A percentile compares a stretch with the other conserved stretches of the same genome.
Evolutionary conservation across 2,888 invertebrate genomes (phyloP).

Genomic region (Phrixothrix hirtus): DNA sequence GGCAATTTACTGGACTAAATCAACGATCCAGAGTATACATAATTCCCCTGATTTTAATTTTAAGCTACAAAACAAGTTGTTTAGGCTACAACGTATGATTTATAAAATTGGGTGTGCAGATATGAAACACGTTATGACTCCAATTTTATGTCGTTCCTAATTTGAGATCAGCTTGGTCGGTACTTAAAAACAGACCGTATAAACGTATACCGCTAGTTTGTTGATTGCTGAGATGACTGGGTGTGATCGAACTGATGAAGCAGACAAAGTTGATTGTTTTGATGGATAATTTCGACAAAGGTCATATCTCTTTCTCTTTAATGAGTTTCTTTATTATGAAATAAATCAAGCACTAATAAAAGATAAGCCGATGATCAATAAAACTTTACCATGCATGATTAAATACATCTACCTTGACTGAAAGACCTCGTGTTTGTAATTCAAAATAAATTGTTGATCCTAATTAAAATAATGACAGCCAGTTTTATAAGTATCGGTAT

Average conservation of each 20-base stretch:
- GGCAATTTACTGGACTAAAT: constrained; percentile 37
- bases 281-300: too few relatives aligned
- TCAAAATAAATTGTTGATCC: constrained; percentile 8
- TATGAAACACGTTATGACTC: constrained; percentile 31
- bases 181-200: constrained; percentile 22
- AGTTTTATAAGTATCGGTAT: constrained; percentile 21
- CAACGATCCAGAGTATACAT: constrained; percentile 32
- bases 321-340: constrained; percentile 5
- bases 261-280: constrained; percentile 34
- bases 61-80: constrained; percentile 20
- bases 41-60: constrained; percentile 41
- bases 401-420: constrained; percentile 9
- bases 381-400: constrained; percentile 29
- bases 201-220: constrained; percentile 11
- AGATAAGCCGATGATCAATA: constrained; percentile 16
- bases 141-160: constrained; percentile 35
- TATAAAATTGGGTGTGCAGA: constrained; percentile 41
- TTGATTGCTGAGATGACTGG: constrained; percentile 26
- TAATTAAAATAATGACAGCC: constrained; percentile 22
- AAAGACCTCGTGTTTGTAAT: constrained; percentile 15
- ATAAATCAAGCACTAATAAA: neutral
- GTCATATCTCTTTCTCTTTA: neutral
- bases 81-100: constrained; percentile 38
- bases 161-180: constrained; percentile 32
- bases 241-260: constrained; percentile 15